These are phyloP conservation scores for Malurus cyaneus DNA, from an alignment of 2,113 vertebrate genomes.

Conservation along the genomic window DNA sequence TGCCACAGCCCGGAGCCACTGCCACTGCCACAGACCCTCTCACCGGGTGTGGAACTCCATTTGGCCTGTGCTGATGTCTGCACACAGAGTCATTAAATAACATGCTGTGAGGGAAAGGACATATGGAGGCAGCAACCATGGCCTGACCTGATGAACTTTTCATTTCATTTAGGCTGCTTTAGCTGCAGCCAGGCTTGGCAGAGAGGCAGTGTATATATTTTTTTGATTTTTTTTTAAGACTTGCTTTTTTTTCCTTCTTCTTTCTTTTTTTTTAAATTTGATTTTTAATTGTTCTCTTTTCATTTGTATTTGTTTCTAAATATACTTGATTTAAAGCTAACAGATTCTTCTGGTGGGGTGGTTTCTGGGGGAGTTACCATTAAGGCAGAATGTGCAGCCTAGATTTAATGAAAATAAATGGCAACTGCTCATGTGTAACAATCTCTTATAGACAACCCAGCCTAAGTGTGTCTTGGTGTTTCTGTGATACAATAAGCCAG, in stretches of 20 bases:
- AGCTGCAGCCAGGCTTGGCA: neutral
- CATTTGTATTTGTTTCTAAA: neutral
- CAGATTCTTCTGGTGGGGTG: neutral
- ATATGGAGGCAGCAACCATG: neutral
- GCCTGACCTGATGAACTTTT: neutral
- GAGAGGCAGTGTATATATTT: neutral
- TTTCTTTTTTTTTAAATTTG: neutral
- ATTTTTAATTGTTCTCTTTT: neutral
- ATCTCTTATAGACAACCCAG: neutral
- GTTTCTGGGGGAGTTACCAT: neutral
- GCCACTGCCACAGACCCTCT: neutral
- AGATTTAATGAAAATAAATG: slow-evolving; percentile 41
- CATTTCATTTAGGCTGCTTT: slow-evolving; percentile 12
- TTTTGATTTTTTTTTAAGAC: neutral
- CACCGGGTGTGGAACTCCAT: accelerated
- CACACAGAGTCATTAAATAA: neutral
- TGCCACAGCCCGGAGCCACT: accelerated
- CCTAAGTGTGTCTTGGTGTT: neutral
- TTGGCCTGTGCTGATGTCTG: neutral
- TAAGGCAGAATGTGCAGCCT: neutral
- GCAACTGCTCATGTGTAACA: neutral
- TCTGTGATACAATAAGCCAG: neutral
- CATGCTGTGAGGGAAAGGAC: neutral
- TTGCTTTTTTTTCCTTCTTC: neutral
- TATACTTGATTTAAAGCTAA: neutral